A percentile compares a stretch with the other conserved stretches of the same genome.
These are phyloP conservation scores for Brachionus plicatilis DNA, from an alignment of 1,140 invertebrate species.

Conservation along the genomic window DNA sequence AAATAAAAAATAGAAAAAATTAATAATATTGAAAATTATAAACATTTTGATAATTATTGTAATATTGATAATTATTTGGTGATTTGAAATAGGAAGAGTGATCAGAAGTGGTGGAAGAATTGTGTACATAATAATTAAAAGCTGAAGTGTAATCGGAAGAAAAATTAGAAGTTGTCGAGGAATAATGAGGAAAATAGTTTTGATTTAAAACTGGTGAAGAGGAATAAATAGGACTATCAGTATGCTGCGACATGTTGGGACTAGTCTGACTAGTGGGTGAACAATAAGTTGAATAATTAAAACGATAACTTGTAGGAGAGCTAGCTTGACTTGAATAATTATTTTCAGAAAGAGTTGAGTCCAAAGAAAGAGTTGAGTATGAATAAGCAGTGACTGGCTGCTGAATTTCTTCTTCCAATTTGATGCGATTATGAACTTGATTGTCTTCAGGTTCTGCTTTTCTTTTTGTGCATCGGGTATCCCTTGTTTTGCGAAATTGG, in stretches of 20 bases:
- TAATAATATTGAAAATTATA: not conserved
- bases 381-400: not conserved
- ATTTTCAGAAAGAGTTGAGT: not conserved
- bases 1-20: not conserved
- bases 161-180: not conserved
- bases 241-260: no score
- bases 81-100: not conserved
- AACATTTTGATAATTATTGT: not conserved
- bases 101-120: not conserved
- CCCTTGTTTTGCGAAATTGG: constrained; percentile 26
- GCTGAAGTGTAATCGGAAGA: not conserved
- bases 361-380: not conserved
- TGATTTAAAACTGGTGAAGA: not conserved
- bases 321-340: not conserved
- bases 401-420: not conserved
- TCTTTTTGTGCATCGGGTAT: not conserved
- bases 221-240: not conserved
- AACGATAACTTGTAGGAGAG: not conserved
- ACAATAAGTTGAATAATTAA: not conserved
- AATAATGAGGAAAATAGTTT: not conserved
- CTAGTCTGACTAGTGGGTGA: not conserved
- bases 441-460: not conserved
- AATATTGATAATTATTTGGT: not conserved
- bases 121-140: not conserved
- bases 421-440: not conserved